A percentile compares a stretch with the other conserved stretches of the same genome.
phyloP scores from a whole-genome alignment of 2,888 invertebrate genomes.

The Zootermopsis nevadensis region DNA sequence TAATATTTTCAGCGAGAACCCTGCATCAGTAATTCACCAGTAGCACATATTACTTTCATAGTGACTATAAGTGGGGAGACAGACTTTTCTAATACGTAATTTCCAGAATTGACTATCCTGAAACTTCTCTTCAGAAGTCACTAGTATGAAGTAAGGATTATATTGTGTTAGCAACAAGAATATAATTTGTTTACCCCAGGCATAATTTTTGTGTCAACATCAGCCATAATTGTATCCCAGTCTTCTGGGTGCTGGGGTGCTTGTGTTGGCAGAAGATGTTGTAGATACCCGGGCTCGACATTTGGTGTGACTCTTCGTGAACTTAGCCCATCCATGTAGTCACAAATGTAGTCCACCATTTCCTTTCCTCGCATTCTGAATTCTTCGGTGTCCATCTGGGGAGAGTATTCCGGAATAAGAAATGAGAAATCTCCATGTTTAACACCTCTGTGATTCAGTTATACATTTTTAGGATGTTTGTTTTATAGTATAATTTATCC shows the following conservation, averaged over 20 bases:
- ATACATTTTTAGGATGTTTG: too few relatives aligned
- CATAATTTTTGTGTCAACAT: slow-evolving; percentile 65
- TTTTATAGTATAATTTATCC: too few relatives aligned
- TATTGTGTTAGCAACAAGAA: background rate
- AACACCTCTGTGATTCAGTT: background rate
- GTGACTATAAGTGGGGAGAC: too few relatives aligned
- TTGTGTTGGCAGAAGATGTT: slow-evolving; percentile 61
- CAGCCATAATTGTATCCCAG: slow-evolving; percentile 65
- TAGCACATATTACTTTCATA: too few relatives aligned
- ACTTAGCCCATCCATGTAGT: slow-evolving; percentile 64
- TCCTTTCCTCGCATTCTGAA: slow-evolving; percentile 64
- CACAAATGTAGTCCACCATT: slow-evolving; percentile 68
- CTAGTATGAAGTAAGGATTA: too few relatives aligned
- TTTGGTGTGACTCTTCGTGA: slow-evolving; percentile 65
- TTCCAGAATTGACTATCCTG: too few relatives aligned
- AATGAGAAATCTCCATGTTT: background rate
- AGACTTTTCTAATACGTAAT: too few relatives aligned
- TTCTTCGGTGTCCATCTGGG: slow-evolving; percentile 63
- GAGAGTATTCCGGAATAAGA: background rate
- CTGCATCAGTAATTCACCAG: too few relatives aligned
- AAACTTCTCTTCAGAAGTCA: too few relatives aligned
- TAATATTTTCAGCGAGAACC: too few relatives aligned
- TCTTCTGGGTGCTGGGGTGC: slow-evolving; percentile 64
- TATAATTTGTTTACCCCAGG: slow-evolving; percentile 60
- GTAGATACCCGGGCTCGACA: slow-evolving; percentile 66